Evolutionary conservation across 2,797 vertebrate genomes (phyloP).

Genomic region (Enteromius paludinosus): DNA sequence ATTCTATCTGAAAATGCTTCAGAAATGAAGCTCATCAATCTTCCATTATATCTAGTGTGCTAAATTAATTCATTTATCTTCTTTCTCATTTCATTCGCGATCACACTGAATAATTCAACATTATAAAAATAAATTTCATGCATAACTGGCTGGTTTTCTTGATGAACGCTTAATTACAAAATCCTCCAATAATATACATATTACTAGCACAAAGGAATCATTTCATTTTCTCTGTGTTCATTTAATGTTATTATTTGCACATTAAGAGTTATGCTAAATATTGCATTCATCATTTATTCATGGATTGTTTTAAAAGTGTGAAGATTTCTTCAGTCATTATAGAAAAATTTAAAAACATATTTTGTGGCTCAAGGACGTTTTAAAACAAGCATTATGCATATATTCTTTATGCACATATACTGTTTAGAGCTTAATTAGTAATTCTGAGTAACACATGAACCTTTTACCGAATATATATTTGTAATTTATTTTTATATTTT

Average conservation of each 20-base stretch:
- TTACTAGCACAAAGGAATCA: not conserved
- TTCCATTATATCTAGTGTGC: slow-evolving; percentile 2
- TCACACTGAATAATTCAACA: slow-evolving; percentile 10
- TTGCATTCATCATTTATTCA: not conserved
- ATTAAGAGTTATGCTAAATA: not conserved
- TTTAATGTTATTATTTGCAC: not conserved
- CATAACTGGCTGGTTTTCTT: slow-evolving; percentile 3
- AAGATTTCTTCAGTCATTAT: not conserved
- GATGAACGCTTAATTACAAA: not conserved
- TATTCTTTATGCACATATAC: not conserved
- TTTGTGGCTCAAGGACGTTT: not conserved
- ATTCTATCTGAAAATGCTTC: not conserved
- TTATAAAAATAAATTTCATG: not conserved
- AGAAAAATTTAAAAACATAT: not conserved
- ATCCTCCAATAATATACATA: not conserved
- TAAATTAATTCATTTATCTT: slow-evolving; percentile 6
- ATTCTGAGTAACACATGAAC: too few species aligned
- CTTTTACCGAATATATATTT: too few species aligned
- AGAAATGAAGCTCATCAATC: not conserved
- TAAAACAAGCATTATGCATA: not conserved
- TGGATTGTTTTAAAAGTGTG: not conserved
- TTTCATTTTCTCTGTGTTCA: not conserved
- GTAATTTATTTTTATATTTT: not conserved
- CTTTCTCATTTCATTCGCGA: not conserved
- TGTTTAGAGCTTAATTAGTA: not conserved